Base-by-base conservation (phyloP, 2,888 invertebrate species). In the Drosophila paranaensis region DNA sequence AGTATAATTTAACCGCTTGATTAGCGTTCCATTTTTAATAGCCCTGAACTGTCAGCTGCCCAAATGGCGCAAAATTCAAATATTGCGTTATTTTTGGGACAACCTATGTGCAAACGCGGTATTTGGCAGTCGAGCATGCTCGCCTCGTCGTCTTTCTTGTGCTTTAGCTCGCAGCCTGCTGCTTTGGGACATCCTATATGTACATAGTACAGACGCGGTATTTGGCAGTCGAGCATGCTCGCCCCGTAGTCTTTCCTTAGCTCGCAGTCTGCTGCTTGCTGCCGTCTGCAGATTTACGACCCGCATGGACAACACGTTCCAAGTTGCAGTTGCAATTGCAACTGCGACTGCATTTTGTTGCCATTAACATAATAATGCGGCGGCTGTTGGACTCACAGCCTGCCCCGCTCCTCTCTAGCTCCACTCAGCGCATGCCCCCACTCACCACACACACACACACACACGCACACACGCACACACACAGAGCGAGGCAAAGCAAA, bases 241-340 rank as follows among this genome's bases (percentile, higher is more conserved):
- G 3, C 1, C 8, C 6, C 2, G 14, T 2, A 1, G 20, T 6
- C 11, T 54, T 60, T 39, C 25, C 63, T 56, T 62, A 58, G 20
- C 16, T 56, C 58, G 58, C n/a, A n/a, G n/a, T n/a, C n/a, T 20
- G 20, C 20, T 20, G 20, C 20, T 20, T 20, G 20, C 20, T 50
- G 43, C 40, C 6, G 79, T 75, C 74, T 69, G 73, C 74, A 77
- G 79, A 87, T 86, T 87, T 87, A 88, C 86, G 80, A 78, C 81
- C 89, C 88, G 89, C 87, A 76, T 87, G 87, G 88, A 74, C 80
- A 89, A 78, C 81, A 88, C 85, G 87, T 85, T 74, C 30, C 57
- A 70, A 67, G 39, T 61, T 58, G 68, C 72, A 33, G 35, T 14
- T 56, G 43, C 62, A 60, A 71, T 67, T 55, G 79, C 62, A 56